Percentiles rank a stretch among this genome's conserved stretches.
These are phyloP conservation scores for Hyposoter dolosus DNA, from an alignment of 2,888 invertebrate species.

Conservation along the genomic window DNA sequence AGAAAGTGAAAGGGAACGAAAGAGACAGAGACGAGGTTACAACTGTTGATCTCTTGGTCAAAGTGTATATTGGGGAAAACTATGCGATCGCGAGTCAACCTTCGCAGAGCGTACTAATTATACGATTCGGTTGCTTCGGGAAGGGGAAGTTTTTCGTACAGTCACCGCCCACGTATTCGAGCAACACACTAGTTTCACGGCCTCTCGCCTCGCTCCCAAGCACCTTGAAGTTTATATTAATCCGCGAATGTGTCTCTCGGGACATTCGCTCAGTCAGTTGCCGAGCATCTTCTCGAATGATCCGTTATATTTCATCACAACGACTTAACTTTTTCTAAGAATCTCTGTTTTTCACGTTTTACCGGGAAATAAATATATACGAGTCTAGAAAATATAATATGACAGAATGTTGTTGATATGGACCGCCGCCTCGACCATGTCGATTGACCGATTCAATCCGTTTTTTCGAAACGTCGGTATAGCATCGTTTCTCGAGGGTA, in stretches of 20 bases:
- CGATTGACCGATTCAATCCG: slow-evolving; percentile 70
- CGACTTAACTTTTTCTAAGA: slow-evolving; percentile 19
- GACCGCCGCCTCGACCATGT: slow-evolving; percentile 78
- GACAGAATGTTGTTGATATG: slow-evolving; percentile 79
- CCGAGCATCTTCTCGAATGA: slow-evolving; percentile 69
- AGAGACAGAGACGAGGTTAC: neutral
- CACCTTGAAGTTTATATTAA: slow-evolving; percentile 83
- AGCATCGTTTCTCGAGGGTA: slow-evolving; percentile 75
- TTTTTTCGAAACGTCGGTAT: slow-evolving; percentile 75
- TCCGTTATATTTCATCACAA: slow-evolving; percentile 40
- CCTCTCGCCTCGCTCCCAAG: slow-evolving; percentile 67
- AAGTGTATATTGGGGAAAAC: slow-evolving; percentile 43
- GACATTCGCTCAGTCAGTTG: slow-evolving; percentile 76
- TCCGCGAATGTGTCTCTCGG: slow-evolving; percentile 79
- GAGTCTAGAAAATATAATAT: slow-evolving; percentile 59
- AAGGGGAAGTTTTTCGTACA: slow-evolving; percentile 47
- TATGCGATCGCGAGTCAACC: slow-evolving; percentile 75
- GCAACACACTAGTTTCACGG: slow-evolving; percentile 68
- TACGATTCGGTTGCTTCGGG: slow-evolving; percentile 70
- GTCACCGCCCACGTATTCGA: slow-evolving; percentile 68
- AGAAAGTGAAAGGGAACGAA: neutral
- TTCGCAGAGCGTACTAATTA: slow-evolving; percentile 82
- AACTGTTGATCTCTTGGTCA: slow-evolving; percentile 32
- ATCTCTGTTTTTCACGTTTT: neutral
- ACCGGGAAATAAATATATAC: slow-evolving; percentile 15